Conservation (phyloP, 1,140 invertebrate genomes). For the Neodiprion fabricii region DNA sequence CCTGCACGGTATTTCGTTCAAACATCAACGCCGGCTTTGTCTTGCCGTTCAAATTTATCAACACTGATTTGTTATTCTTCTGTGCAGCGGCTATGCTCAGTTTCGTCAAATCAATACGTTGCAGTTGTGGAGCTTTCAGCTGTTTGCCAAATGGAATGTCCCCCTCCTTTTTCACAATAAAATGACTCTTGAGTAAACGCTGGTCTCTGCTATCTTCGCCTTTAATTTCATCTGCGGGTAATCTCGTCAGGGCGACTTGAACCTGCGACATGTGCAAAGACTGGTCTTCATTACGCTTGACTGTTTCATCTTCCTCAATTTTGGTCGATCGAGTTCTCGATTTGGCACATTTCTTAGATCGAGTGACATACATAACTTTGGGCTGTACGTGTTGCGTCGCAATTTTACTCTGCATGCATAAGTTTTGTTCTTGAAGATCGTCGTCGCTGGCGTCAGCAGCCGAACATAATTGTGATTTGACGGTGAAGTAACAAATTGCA, state of each 20-base stretch:
- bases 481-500: too few relatives aligned
- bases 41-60: conserved; percentile 10
- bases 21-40: conserved; percentile 9
- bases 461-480: too few relatives aligned
- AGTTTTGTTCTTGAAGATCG: too few relatives aligned
- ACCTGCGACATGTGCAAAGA: not conserved
- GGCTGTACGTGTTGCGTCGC: not conserved
- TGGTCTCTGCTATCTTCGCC: not conserved
- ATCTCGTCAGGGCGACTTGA: not conserved
- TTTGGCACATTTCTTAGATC: not conserved
- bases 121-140: not conserved
- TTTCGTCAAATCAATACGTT: not conserved
- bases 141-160: not conserved
- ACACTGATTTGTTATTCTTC: not conserved
- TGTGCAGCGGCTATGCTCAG: not conserved
- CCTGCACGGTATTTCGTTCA: not conserved
- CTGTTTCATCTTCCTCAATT: not conserved
- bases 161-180: too few relatives aligned
- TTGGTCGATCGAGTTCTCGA: not conserved
- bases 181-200: not conserved
- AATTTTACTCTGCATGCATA: too few relatives aligned
- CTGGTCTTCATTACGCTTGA: not conserved
- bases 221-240: not conserved
- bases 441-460: too few relatives aligned
- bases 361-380: not conserved